Percentiles rank a stretch among this genome's conserved stretches.
Conservation (phyloP, 2,113 vertebrate species). For the Phasianus colchicus region DNA sequence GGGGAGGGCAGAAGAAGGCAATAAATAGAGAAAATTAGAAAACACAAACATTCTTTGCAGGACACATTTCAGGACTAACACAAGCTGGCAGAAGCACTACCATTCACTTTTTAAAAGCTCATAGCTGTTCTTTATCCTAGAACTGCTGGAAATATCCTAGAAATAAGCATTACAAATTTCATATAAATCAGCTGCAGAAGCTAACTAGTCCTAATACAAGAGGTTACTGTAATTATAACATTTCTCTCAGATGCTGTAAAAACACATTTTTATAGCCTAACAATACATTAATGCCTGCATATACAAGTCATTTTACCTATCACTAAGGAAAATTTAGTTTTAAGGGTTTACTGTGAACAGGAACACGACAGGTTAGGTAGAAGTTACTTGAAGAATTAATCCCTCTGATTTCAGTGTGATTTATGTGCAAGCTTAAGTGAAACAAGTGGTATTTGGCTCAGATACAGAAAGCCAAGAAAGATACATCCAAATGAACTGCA, state of each 20-base stretch:
- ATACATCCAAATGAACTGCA: background rate
- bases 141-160: too few relatives aligned
- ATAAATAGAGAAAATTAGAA: conserved; percentile 27
- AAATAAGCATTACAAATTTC: background rate
- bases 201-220: conserved; percentile 1
- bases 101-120: conserved; percentile 19
- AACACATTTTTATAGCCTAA: background rate
- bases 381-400: background rate
- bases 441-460: background rate
- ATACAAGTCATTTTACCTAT: background rate
- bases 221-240: background rate
- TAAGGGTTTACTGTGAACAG: background rate
- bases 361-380: background rate
- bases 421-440: background rate
- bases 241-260: background rate
- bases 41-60: conserved; percentile 15
- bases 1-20: background rate
- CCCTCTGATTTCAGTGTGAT: background rate
- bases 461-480: background rate
- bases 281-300: background rate
- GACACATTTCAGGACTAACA: conserved; percentile 22
- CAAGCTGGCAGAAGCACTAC: conserved; percentile 4
- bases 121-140: background rate
- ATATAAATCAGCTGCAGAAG: background rate
- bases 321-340: background rate